These are phyloP conservation scores for Scleropages formosus DNA, from an alignment of 2,797 vertebrate genomes.

Conservation along the genomic window DNA sequence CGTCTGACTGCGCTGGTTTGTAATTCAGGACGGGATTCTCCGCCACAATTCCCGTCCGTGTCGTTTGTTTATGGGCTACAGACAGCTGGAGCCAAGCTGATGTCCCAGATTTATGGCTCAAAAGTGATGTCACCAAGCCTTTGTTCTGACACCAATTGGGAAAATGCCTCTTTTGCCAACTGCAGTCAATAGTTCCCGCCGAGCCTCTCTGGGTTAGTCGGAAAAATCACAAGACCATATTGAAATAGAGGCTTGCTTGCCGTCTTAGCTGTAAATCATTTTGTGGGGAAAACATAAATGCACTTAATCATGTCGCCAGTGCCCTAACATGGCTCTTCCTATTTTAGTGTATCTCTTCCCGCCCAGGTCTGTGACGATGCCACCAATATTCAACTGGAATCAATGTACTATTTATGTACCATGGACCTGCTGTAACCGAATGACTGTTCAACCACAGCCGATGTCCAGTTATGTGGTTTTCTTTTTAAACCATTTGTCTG, in stretches of 20 bases:
- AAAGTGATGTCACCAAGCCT: conserved; percentile 11
- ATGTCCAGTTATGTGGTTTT: too few species aligned
- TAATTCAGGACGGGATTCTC: background rate
- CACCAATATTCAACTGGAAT: too few species aligned
- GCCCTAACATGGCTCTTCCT: too few species aligned
- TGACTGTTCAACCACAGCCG: too few species aligned
- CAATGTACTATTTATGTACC: too few species aligned
- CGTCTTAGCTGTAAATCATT: background rate
- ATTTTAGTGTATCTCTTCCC: too few species aligned
- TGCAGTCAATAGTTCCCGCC: background rate
- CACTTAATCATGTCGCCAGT: too few species aligned
- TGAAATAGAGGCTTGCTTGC: background rate
- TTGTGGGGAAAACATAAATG: background rate
- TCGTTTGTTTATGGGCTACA: conserved; percentile 17
- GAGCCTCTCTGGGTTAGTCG: background rate
- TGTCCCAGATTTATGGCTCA: conserved; percentile 16
- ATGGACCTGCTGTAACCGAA: too few species aligned
- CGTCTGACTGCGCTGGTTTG: background rate
- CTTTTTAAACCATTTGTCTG: too few species aligned
- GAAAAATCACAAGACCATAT: background rate
- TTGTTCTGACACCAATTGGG: background rate
- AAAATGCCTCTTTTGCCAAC: background rate
- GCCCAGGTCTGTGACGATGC: too few species aligned
- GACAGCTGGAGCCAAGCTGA: conserved; percentile 11
- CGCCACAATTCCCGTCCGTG: conserved; percentile 10